These are phyloP conservation scores for Ageneiosus marmoratus DNA, from an alignment of 2,113 vertebrate species.

Conservation along the genomic window DNA sequence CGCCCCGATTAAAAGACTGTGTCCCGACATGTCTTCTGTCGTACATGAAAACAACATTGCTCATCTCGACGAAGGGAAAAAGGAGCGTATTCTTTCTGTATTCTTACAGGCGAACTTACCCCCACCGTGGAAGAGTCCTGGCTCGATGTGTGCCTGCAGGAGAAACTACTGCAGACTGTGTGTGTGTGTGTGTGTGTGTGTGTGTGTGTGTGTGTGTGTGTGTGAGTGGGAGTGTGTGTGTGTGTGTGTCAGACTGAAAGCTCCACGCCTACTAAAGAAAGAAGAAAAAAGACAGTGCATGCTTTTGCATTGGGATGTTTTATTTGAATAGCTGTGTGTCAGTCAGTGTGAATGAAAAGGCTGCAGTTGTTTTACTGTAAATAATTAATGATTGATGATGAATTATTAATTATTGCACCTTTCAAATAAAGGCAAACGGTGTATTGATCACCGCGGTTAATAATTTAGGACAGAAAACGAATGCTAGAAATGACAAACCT, in stretches of 20 bases:
- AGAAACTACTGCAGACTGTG: constrained; percentile 70
- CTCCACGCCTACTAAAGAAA: constrained; percentile 81
- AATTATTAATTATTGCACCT: not conserved
- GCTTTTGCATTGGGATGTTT: constrained; percentile 66
- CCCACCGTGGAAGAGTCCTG: constrained; percentile 35
- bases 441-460: not conserved
- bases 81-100: constrained; percentile 49
- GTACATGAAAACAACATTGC: constrained; percentile 60
- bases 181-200: constrained; percentile 33
- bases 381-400: constrained; percentile 25
- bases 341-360: constrained; percentile 68
- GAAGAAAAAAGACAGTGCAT: constrained; percentile 61
- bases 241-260: constrained; percentile 66
- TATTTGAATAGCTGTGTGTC: constrained; percentile 78
- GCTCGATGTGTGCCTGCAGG: constrained; percentile 66
- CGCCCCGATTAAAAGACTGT: constrained; percentile 56
- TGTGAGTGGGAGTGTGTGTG: constrained; percentile 41
- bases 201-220: constrained; percentile 24
- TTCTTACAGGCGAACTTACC: constrained; percentile 57
- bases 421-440: not conserved
- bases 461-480: not conserved
- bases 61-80: constrained; percentile 56
- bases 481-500: not conserved
- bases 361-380: constrained; percentile 57
- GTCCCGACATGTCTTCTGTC: constrained; percentile 55